phyloP scores from a whole-genome alignment of 2,888 invertebrate species.

The Microctonus hyperodae region DNA sequence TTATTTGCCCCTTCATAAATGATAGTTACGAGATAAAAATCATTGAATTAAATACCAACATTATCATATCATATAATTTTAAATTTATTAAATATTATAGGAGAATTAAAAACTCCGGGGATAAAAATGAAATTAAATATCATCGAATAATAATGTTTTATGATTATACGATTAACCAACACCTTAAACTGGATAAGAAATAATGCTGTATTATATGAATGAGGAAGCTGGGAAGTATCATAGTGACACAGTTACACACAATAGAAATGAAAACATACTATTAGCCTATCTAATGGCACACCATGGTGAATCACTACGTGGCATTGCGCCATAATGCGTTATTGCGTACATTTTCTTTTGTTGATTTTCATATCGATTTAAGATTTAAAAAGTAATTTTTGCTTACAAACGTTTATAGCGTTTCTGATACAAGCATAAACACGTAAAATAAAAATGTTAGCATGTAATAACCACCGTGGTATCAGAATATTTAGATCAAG shows the following conservation, averaged over 20 bases:
- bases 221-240: neutral
- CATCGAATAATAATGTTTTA: neutral
- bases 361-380: conserved; percentile 1
- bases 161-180: neutral
- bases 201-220: no score
- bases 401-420: neutral
- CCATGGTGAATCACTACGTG: neutral
- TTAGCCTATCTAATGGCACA: neutral
- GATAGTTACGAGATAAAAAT: no score
- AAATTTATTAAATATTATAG: no score
- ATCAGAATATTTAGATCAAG: no score
- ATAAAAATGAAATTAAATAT: no score
- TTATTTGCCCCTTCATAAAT: no score
- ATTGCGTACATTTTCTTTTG: conserved; percentile 10
- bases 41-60: no score
- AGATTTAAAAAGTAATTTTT: neutral
- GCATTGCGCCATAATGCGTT: conserved; percentile 14
- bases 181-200: neutral
- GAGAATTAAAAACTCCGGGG: no score
- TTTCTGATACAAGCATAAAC: no score
- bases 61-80: no score
- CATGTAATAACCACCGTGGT: no score
- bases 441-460: no score
- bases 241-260: conserved; percentile 1
- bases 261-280: conserved; percentile 8